phyloP scores from a whole-genome alignment of 2,888 invertebrate genomes.

The Caenorhabditis panamensis region DNA sequence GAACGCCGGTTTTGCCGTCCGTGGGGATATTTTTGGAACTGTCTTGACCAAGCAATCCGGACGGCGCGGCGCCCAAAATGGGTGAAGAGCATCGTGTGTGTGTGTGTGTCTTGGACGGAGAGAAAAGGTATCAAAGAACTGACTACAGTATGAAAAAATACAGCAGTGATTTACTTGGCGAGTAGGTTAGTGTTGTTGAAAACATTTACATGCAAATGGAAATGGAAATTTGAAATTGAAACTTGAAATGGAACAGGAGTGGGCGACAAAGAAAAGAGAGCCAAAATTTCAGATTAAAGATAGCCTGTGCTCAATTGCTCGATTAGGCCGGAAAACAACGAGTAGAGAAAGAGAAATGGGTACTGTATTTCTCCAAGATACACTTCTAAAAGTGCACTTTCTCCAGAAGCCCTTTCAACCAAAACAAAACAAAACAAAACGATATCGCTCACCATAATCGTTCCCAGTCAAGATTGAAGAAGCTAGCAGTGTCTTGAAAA shows the following conservation, averaged over 20 bases:
- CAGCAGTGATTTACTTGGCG: not conserved
- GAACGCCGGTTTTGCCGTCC: conserved; percentile 50
- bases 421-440: not conserved
- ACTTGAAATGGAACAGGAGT: too few species aligned
- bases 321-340: too few species aligned
- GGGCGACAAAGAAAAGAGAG: too few species aligned
- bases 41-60: conserved; percentile 46
- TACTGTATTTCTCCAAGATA: too few species aligned
- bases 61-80: conserved; percentile 21
- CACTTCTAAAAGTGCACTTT: too few species aligned
- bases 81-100: conserved; percentile 46
- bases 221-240: too few species aligned
- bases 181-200: conserved; percentile 2
- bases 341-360: too few species aligned
- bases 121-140: conserved; percentile 1
- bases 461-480: conserved; percentile 62
- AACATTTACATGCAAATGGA: not conserved
- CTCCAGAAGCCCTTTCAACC: too few species aligned
- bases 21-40: conserved; percentile 47
- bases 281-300: too few species aligned
- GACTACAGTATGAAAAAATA: not conserved
- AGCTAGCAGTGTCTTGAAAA: conserved; percentile 62
- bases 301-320: too few species aligned
- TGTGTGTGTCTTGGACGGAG: conserved; percentile 31
- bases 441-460: conserved; percentile 53